Conservation (phyloP, 2,888 invertebrate species). For the Lycocerus yunnanus region DNA sequence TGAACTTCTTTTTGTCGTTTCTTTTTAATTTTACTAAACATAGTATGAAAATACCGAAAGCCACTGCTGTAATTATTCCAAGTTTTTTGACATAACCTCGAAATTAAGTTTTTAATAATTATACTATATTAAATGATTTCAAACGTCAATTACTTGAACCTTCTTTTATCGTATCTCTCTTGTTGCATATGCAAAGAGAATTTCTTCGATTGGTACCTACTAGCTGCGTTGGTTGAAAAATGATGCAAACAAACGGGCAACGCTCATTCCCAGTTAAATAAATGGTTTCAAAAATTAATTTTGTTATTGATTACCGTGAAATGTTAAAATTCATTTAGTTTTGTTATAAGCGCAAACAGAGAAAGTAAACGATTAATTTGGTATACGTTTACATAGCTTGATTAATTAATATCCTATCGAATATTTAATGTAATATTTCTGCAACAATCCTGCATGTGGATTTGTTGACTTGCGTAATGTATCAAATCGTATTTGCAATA, state of each 20-base stretch:
- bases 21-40: too few species aligned
- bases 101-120: not conserved
- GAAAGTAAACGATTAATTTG: slow-evolving; percentile 6
- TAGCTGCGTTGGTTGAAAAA: too few species aligned
- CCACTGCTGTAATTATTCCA: too few species aligned
- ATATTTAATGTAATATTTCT: slow-evolving; percentile 16
- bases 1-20: too few species aligned
- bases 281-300: not conserved
- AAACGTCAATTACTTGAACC: too few species aligned
- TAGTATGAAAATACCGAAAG: too few species aligned
- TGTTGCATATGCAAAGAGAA: slow-evolving; percentile 40
- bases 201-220: too few species aligned
- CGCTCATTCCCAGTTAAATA: too few species aligned
- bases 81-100: not conserved
- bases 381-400: slow-evolving; percentile 9
- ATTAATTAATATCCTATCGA: slow-evolving; percentile 19
- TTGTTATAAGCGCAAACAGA: not conserved
- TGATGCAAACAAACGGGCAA: too few species aligned
- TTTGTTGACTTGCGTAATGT: slow-evolving; percentile 23
- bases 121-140: not conserved
- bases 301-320: slow-evolving; percentile 2
- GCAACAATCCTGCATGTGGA: slow-evolving; percentile 9
- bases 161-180: slow-evolving; percentile 33
- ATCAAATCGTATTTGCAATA: slow-evolving; percentile 45
- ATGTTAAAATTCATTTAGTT: not conserved